These are phyloP conservation scores for Campoplex capitator DNA, from an alignment of 2,888 invertebrate species.

Conservation along the genomic window DNA sequence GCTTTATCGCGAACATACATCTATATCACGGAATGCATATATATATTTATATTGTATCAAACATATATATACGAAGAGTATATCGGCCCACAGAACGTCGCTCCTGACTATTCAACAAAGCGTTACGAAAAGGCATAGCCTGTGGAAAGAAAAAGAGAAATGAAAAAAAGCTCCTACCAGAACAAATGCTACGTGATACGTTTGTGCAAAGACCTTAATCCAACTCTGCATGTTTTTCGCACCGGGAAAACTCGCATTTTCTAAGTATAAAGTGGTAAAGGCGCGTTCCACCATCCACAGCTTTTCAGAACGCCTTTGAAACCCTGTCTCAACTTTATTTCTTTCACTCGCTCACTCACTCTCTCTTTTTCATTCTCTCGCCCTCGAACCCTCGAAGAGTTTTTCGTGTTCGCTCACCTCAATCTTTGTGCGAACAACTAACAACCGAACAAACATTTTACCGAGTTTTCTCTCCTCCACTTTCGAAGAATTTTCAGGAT, in stretches of 20 bases:
- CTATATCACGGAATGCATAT: not conserved
- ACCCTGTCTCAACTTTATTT: constrained; percentile 37
- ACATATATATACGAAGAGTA: not conserved
- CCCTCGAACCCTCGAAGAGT: not conserved
- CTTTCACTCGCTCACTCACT: not conserved
- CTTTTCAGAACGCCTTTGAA: constrained; percentile 39
- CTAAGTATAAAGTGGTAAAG: constrained; percentile 46
- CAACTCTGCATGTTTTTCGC: constrained; percentile 45
- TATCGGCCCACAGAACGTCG: not conserved
- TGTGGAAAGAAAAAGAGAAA: constrained; percentile 10
- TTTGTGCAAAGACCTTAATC: constrained; percentile 55
- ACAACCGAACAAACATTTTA: constrained; percentile 34
- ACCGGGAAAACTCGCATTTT: constrained; percentile 54
- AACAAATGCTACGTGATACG: constrained; percentile 39
- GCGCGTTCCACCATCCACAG: constrained; percentile 35
- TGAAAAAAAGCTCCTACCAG: constrained; percentile 28
- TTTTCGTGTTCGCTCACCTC: constrained; percentile 49
- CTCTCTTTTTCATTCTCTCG: constrained; percentile 10
- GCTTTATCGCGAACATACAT: constrained; percentile 8
- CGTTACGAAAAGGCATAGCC: constrained; percentile 23
- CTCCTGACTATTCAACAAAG: constrained; percentile 40
- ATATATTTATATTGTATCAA: constrained; percentile 5
- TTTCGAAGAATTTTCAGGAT: constrained; percentile 21
- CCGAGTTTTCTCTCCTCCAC: constrained; percentile 21
- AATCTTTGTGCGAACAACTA: constrained; percentile 38